Evolutionary conservation across 2,113 vertebrate genomes (phyloP), one percentile per base, ranked within the genome.

Genomic region (Callionymus lyra): DNA sequence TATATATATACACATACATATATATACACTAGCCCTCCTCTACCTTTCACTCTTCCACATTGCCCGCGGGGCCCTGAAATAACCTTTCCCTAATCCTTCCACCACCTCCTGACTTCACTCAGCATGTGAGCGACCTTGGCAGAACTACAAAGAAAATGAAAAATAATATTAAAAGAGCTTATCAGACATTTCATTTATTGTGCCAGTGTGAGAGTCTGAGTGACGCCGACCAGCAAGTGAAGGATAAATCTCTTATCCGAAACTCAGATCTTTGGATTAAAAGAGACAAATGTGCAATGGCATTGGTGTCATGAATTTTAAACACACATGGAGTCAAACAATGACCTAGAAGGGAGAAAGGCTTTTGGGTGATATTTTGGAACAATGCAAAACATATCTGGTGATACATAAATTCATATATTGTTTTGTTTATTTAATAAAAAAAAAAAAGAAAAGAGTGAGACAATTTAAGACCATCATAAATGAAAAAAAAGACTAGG

Each of bases 1-100:
- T n/a, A n/a, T n/a, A n/a, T n/a, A n/a, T n/a, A n/a, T n/a, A n/a
- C 56, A 62, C 54, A 72, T 70, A 81, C 65, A 79, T 79, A 67
- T 50, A 74, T 68, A 44, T 27, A 8, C 4, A 27, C n/a, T n/a
- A 27, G 21, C 21, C 16, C 6, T 34, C 12, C 13, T 27, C 44
- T 41, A 37, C 35, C 53, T 41, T 55, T 15, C 8, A 21, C 21
- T 42, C 42, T 44, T 31, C 44, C 48, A 33, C 31, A 35, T 47
- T 63, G 52, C 47, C 43, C 37, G 35, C 8, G 41, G 65, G 54
- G 44, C 59, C 61, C 50, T 27, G 47, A 52, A 61, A 40, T 67
- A 63, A 73, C 65, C 65, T 70, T 51, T 44, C 44, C 56, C 37
- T 64, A 65, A 73, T 67, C 61, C 59, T 45, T 58, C 52, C 38